Evolutionary conservation across 2,113 vertebrate species (phyloP).

Genomic region (Pantherophis guttatus): DNA sequence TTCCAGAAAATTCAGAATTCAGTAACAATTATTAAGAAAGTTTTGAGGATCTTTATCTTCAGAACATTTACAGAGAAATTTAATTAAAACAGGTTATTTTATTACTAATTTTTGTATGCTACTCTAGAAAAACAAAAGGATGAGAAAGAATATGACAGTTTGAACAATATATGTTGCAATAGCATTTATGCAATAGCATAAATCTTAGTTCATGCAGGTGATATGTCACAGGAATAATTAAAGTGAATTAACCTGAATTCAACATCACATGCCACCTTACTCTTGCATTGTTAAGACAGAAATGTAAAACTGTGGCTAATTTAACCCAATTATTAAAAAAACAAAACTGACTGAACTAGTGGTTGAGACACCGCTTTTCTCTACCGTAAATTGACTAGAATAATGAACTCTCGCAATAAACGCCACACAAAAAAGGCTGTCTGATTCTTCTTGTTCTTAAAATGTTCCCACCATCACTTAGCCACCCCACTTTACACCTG

Average conservation of each 20-base stretch:
- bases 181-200: background rate
- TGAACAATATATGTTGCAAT: background rate
- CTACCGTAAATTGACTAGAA: background rate
- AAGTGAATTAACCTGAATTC: background rate
- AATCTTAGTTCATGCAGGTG: background rate
- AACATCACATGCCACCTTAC: background rate
- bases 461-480: background rate
- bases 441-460: background rate
- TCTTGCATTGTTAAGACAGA: background rate
- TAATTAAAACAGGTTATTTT: background rate
- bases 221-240: background rate
- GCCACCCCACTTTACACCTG: background rate
- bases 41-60: background rate
- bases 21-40: background rate
- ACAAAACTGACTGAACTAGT: background rate
- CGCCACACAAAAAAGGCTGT: background rate
- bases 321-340: background rate
- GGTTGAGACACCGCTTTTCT: background rate
- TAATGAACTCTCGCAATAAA: background rate
- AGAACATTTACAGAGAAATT: background rate
- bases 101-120: background rate
- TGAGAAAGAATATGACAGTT: background rate
- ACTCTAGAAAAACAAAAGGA: background rate
- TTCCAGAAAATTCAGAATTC: background rate
- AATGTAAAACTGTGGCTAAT: background rate